These are phyloP conservation scores for Cebuella pygmaea DNA, from an alignment of 2,797 vertebrate species.

Conservation along the genomic window DNA sequence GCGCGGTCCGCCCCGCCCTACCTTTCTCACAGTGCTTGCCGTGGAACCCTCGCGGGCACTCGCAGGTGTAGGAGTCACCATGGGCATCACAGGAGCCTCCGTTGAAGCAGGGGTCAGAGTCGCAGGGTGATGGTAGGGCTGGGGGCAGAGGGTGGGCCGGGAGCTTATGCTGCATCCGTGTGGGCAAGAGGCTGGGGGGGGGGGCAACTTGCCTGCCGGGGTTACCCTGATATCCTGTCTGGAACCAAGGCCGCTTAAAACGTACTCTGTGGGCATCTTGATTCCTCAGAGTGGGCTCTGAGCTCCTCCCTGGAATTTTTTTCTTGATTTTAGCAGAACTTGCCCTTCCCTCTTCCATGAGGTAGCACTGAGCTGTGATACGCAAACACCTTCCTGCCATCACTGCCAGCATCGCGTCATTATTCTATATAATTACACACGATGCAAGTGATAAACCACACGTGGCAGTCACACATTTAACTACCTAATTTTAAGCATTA, in stretches of 20 bases:
- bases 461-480: fast-evolving
- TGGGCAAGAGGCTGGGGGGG: neutral
- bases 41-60: conserved; percentile 93
- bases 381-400: fast-evolving
- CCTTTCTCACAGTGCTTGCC: conserved; percentile 97
- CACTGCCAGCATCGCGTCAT: fast-evolving
- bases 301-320: too few species aligned
- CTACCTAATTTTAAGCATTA: too few species aligned
- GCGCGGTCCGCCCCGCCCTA: conserved; percentile 66
- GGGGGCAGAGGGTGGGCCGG: conserved; percentile 61
- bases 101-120: conserved; percentile 97
- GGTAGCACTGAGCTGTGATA: neutral
- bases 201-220: neutral
- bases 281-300: neutral
- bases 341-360: neutral
- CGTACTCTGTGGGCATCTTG: neutral
- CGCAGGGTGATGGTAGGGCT: conserved; percentile 96
- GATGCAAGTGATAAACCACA: fast-evolving
- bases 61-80: conserved; percentile 92
- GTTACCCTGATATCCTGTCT: neutral
- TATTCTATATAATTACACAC: fast-evolving
- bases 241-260: neutral
- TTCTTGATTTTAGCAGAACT: neutral
- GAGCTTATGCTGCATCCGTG: neutral
- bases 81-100: conserved; percentile 94